Evolutionary conservation across 1,140 invertebrate genomes (phyloP), one percentile per base, ranked within the genome.

Genomic region (Nylanderia fulva): DNA sequence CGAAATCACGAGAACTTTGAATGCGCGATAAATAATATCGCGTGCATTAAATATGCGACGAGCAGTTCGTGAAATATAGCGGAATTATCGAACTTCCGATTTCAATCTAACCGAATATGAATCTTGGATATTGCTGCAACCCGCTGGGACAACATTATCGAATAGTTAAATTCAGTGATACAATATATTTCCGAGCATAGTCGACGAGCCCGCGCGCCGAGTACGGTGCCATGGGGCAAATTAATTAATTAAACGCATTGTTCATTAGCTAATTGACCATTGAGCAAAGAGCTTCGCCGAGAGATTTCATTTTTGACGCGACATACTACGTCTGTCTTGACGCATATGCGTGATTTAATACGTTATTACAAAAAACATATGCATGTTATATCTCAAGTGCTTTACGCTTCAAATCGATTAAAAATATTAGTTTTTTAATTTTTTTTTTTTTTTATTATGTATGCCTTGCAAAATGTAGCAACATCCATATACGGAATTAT

Each of bases 261-360:
- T 85, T 87, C 72, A 79, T 88, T 88, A 88, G 74, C 66, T 88
- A 88, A 88, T 88, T 88, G 82, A 76, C 71, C 84, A 79, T 84
- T 69, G 36, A 52, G 54, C 27, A 36, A 56, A 64, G 69, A 60
- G 60, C 52, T 45, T 68, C 24, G 71, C 29, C 36, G 54, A 60
- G 77, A 79, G 72, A 68, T 74, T 45, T 76, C 86, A 27, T 84
- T 85, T 36, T 66, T 79, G 74, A 74, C 18, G 71, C 45, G 71
- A 84, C 86, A 84, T 54, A 63, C 39, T 66, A 76, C 27, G 42
- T 29, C 42, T 42, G 61, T 45, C 36, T 69, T 69, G 27, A 76
- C 60, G 18, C 24, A 69, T 24, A 56, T 13, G 39, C 39, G 27
- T 64, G 82, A 88, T 88, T 74, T 88, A 77, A 85, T 76, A 18